Conservation (phyloP, 2,888 invertebrate species). For the Aphrophora alni region DNA sequence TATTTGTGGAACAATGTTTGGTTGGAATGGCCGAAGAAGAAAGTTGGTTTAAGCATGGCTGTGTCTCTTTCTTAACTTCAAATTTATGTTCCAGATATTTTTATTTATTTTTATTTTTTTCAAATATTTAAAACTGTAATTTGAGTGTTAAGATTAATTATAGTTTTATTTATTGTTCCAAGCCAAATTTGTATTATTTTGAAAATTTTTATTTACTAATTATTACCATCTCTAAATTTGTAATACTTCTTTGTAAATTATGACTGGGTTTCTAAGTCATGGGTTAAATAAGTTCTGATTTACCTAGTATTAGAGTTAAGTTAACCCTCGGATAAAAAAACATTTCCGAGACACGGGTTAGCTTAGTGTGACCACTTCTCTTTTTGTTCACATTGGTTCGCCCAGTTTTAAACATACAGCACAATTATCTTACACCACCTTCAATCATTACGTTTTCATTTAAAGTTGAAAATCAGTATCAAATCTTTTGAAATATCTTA, state of each 20-base stretch:
- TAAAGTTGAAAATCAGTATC: too few species aligned
- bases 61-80: slow-evolving; percentile 1
- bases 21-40: background rate
- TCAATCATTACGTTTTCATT: too few species aligned
- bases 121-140: slow-evolving; percentile 7
- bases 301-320: too few species aligned
- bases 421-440: too few species aligned
- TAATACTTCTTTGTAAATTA: background rate
- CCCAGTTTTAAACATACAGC: too few species aligned
- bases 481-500: too few species aligned
- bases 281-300: background rate
- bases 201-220: background rate
- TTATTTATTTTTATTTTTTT: slow-evolving; percentile 9
- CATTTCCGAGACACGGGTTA: too few species aligned
- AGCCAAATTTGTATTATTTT: background rate
- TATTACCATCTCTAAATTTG: background rate
- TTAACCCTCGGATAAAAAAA: too few species aligned
- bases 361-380: too few species aligned
- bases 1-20: background rate
- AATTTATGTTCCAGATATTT: background rate
- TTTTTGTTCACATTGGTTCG: too few species aligned
- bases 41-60: background rate
- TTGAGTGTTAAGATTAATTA: background rate
- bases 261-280: background rate
- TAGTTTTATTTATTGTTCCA: slow-evolving; percentile 3